phyloP scores from a whole-genome alignment of 2,888 invertebrate genomes.

The Magallana nippona region DNA sequence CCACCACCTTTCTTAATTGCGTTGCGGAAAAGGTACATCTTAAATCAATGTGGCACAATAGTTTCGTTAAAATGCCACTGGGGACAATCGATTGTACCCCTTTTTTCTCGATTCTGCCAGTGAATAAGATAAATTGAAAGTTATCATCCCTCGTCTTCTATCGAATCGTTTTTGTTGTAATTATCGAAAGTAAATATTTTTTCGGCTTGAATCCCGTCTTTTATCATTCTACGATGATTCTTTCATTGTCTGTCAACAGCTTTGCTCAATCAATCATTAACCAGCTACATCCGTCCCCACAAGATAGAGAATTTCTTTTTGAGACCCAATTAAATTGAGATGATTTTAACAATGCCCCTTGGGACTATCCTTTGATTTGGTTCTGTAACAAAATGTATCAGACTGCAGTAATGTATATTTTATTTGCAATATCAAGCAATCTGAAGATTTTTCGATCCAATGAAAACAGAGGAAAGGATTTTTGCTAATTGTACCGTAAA shows the following conservation, averaged over 20 bases:
- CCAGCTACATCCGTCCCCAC: constrained; percentile 20
- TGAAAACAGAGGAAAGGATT: constrained; percentile 7
- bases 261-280: constrained; percentile 30
- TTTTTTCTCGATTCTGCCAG: constrained; percentile 23
- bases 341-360: constrained; percentile 19
- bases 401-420: constrained; percentile 30
- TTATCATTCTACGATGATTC: constrained; percentile 34
- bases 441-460: constrained; percentile 24
- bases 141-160: constrained; percentile 32
- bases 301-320: constrained; percentile 30
- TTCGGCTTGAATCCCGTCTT: constrained; percentile 31
- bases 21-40: constrained; percentile 31
- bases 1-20: constrained; percentile 32
- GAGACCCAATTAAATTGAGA: constrained; percentile 33
- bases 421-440: constrained; percentile 27
- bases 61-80: constrained; percentile 32
- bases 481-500: background rate
- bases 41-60: constrained; percentile 30
- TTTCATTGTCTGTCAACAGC: constrained; percentile 34
- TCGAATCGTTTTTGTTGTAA: constrained; percentile 35
- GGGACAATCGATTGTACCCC: constrained; percentile 36
- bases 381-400: constrained; percentile 27
- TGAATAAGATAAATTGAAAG: constrained; percentile 41
- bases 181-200: constrained; percentile 38
- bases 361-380: constrained; percentile 26